These are phyloP conservation scores for Drosophila guanche DNA, from an alignment of 1,140 invertebrate genomes.

Conservation along the genomic window DNA sequence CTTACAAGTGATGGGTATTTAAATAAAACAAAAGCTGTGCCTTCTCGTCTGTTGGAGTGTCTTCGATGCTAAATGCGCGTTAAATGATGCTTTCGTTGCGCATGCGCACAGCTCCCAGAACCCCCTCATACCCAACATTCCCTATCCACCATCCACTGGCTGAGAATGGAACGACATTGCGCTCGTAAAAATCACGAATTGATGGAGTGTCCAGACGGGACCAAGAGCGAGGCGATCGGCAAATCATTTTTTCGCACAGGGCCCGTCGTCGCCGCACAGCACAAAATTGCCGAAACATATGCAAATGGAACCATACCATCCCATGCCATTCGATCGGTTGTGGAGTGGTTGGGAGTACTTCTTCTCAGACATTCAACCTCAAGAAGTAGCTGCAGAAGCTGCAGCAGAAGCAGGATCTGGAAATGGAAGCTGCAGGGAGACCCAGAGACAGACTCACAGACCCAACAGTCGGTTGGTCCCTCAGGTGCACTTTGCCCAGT, in stretches of 20 bases:
- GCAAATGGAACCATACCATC: conserved; percentile 53
- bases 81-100: conserved; percentile 82
- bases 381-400: conserved; percentile 19
- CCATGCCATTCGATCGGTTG: not conserved
- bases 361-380: not conserved
- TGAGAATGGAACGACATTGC: conserved; percentile 64
- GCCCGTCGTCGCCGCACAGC: conserved; percentile 24
- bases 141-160: conserved; percentile 18
- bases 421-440: conserved; percentile 10
- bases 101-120: conserved; percentile 21
- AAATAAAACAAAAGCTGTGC: conserved; percentile 28
- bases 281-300: conserved; percentile 80
- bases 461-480: conserved; percentile 38
- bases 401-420: conserved; percentile 16
- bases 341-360: too few relatives aligned
- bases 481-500: conserved; percentile 40
- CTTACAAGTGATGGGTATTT: too few relatives aligned
- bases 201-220: conserved; percentile 76
- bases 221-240: conserved; percentile 60
- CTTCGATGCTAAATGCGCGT: conserved; percentile 71
- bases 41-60: not conserved
- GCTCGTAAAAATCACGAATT: conserved; percentile 84
- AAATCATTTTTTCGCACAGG: conserved; percentile 77
- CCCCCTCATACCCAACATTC: not conserved
- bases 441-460: conserved; percentile 18